Base-by-base conservation (phyloP, 2,888 invertebrate genomes). In the Globia sparganii region DNA sequence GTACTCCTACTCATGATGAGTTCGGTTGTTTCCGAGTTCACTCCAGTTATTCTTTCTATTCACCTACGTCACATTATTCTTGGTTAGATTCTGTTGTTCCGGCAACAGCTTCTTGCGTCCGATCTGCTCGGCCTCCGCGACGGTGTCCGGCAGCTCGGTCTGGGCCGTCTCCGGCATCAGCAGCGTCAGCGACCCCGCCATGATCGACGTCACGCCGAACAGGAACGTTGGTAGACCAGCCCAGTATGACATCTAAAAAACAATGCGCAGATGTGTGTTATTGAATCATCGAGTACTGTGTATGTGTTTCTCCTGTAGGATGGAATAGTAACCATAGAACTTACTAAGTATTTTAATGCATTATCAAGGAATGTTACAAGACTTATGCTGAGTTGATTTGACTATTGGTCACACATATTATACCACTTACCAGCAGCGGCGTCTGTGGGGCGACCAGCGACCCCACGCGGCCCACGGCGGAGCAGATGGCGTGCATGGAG, bases 381-480 rank as follows among this genome's bases (percentile, higher is more conserved):
- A 49, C 5, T 46, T 46, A 31, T 28, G 21, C 43, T 21, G 21
- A 66, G 31, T 31, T 34, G 31, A 31, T 3, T 18, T 25, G 25
- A 21, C 21, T 59, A n/a, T n/a, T 34, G 18, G 18, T 34, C 11
- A 21, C 6, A 61, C 4, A 59, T 58, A 68, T 61, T n/a, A 59
- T 34, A 21, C 18, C 18, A 68, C n/a, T 75, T 94, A 97, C 97
- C 91, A 98, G 91, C 49, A 98, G 92, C 2, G 98, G 98, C 0
- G 98, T 98, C 77, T 98, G 98, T 3, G 98, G 98, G 18, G 98
- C 98, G 69, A 98, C 90, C 91, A 98, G 97, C 0, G 98, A 97
- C 3, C 98, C 98, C 65, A 98, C 94, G n/a, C 98, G 95, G 15
- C 98, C 98, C 82, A 97, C 96, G 93, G 98, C 97, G 1, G 98